Evolutionary conservation across 2,888 invertebrate genomes (phyloP).

Genomic region (Tuberolachnus salignus): DNA sequence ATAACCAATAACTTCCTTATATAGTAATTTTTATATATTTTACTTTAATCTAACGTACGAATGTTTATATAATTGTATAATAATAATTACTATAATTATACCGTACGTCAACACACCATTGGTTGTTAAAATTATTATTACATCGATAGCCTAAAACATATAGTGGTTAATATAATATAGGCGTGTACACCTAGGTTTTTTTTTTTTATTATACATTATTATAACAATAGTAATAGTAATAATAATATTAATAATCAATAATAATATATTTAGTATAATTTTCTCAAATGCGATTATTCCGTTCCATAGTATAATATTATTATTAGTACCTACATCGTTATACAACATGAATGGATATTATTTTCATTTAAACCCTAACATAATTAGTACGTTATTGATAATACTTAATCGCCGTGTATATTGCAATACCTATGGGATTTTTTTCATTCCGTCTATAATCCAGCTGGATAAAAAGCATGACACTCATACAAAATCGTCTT

Average conservation of each 20-base stretch:
- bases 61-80: constrained; percentile 29
- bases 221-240: neutral
- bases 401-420: no score
- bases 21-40: constrained; percentile 14
- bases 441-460: no score
- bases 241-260: constrained; percentile 26
- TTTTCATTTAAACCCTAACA: neutral
- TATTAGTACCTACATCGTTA: neutral
- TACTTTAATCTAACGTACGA: constrained; percentile 44
- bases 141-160: constrained; percentile 18
- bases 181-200: neutral
- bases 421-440: no score
- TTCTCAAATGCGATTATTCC: constrained; percentile 46
- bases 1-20: constrained; percentile 38
- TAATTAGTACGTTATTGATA: no score
- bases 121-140: constrained; percentile 1
- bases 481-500: no score
- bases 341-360: constrained; percentile 9
- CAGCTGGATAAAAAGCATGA: no score
- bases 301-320: constrained; percentile 23
- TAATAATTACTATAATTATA: constrained; percentile 4
- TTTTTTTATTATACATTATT: no score
- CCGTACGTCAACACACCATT: constrained; percentile 2
- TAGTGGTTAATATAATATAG: constrained; percentile 9
- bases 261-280: constrained; percentile 26